Percentiles rank a stretch among this genome's conserved stretches.
These are phyloP conservation scores for Chiloscyllium punctatum DNA, from an alignment of 2,797 vertebrate genomes.

Conservation along the genomic window DNA sequence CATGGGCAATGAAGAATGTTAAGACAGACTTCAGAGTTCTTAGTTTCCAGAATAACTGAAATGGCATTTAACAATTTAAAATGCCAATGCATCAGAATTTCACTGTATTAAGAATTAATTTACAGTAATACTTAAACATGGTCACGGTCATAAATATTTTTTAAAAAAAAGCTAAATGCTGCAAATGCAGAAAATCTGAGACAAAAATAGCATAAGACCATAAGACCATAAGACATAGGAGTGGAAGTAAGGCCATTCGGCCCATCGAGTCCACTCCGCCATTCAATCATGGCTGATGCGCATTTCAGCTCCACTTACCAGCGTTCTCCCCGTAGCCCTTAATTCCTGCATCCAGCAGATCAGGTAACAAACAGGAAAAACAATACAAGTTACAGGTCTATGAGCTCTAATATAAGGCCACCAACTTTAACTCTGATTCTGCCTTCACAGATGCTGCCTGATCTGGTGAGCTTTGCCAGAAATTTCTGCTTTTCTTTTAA, in stretches of 20 bases:
- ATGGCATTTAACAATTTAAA: neutral
- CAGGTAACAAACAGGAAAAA: neutral
- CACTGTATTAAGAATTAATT: neutral
- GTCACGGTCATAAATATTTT: neutral
- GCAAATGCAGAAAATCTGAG: neutral
- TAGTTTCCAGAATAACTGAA: neutral
- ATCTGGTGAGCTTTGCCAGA: neutral
- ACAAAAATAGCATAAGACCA: too few relatives aligned
- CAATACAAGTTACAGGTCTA: neutral
- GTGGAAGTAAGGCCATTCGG: too few relatives aligned
- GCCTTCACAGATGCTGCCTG: neutral
- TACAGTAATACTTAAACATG: neutral
- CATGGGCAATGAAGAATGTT: neutral
- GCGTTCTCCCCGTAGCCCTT: too few relatives aligned
- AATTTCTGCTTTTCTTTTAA: neutral
- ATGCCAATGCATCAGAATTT: neutral
- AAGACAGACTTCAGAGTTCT: neutral
- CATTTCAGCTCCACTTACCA: too few relatives aligned
- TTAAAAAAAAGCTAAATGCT: neutral
- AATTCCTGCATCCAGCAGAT: too few relatives aligned
- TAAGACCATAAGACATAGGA: too few relatives aligned
- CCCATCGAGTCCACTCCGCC: too few relatives aligned
- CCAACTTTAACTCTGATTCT: neutral
- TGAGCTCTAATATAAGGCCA: neutral
- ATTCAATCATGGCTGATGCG: too few relatives aligned